Evolutionary conservation across 1,140 invertebrate species (phyloP).

Genomic region (Macrocentrus cingulum): DNA sequence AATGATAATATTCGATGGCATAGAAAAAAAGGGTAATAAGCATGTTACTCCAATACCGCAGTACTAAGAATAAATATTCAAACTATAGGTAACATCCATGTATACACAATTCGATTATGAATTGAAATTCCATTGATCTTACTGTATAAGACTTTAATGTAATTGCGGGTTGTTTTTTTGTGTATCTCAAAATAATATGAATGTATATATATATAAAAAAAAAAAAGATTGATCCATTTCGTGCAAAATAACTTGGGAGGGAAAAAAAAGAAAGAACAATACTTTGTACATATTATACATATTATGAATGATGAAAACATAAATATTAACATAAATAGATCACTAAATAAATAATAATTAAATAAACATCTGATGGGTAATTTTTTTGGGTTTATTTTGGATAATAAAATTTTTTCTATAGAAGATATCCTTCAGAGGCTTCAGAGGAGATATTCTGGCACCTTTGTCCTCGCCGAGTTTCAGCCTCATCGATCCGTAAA

Average conservation of each 20-base stretch:
- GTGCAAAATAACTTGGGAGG: conserved; percentile 34
- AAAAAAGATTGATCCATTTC: conserved; percentile 42
- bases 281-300: conserved; percentile 50
- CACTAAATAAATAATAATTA: conserved; percentile 23
- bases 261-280: conserved; percentile 38
- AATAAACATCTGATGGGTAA: too few species aligned
- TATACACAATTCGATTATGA: conserved; percentile 15
- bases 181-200: conserved; percentile 37
- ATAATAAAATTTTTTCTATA: too few species aligned
- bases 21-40: conserved; percentile 1
- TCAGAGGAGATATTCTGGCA: too few species aligned
- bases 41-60: conserved; percentile 2
- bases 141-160: conserved; percentile 18
- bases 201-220: too few species aligned
- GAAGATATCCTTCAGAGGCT: too few species aligned
- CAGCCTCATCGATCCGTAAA: too few species aligned
- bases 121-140: conserved; percentile 5
- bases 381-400: too few species aligned
- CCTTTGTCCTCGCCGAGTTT: too few species aligned
- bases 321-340: conserved; percentile 40
- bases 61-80: conserved; percentile 3
- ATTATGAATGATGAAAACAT: conserved; percentile 47
- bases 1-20: background rate
- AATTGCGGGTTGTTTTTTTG: conserved; percentile 23
- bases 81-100: conserved; percentile 4